These are phyloP conservation scores for Casuarius casuarius DNA, from an alignment of 2,113 vertebrate species.

Conservation along the genomic window DNA sequence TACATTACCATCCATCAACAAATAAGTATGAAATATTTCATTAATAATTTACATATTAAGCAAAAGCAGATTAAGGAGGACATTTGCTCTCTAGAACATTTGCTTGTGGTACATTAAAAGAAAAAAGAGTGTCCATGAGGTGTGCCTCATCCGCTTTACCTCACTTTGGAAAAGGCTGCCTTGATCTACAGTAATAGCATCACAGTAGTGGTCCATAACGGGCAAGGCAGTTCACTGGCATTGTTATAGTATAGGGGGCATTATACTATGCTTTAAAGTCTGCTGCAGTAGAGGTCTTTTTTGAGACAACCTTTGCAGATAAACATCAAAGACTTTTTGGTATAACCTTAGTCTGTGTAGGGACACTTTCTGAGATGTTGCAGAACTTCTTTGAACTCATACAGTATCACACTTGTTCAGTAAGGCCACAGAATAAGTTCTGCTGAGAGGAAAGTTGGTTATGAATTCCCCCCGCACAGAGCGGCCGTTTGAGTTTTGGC, in stretches of 20 bases:
- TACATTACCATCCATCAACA: background rate
- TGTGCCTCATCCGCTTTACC: background rate
- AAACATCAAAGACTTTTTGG: background rate
- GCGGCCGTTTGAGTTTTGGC: background rate
- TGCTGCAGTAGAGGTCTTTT: background rate
- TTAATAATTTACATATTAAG: background rate
- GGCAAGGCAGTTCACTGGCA: background rate
- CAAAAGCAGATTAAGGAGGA: background rate
- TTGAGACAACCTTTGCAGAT: background rate
- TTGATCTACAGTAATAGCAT: background rate
- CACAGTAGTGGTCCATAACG: background rate
- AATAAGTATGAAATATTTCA: background rate
- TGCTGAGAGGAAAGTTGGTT: background rate
- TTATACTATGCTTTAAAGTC: background rate
- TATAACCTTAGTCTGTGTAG: background rate
- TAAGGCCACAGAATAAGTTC: background rate
- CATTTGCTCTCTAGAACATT: background rate
- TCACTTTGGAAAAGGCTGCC: background rate
- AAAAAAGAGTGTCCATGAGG: background rate
- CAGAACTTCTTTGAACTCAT: background rate
- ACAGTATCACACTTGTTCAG: background rate
- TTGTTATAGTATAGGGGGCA: background rate
- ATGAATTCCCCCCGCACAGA: background rate
- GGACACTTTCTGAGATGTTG: background rate
- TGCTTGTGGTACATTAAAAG: background rate